phyloP scores from a whole-genome alignment of 2,888 invertebrate species.

The Xylophagus ater region DNA sequence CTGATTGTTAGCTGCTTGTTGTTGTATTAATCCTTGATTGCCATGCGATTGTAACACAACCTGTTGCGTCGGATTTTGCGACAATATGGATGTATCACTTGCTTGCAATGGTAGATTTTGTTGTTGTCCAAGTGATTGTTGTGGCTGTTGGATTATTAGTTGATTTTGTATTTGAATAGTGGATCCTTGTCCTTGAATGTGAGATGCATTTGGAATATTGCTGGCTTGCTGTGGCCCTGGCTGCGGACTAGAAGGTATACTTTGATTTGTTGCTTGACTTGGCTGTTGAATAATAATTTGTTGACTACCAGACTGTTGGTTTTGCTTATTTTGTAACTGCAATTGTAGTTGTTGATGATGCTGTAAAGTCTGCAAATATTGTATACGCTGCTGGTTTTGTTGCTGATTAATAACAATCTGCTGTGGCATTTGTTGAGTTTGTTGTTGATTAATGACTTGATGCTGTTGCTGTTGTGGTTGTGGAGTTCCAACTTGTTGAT shows the following conservation, averaged over 20 bases:
- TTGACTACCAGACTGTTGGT: constrained; percentile 20
- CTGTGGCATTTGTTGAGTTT: constrained; percentile 25
- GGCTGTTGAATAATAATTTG: constrained; percentile 23
- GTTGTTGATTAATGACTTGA: no score
- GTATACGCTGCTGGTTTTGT: constrained; percentile 22
- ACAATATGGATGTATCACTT: constrained; percentile 6
- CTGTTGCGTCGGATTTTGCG: background rate
- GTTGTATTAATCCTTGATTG: background rate
- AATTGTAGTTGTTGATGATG: constrained; percentile 29
- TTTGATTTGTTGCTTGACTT: no score
- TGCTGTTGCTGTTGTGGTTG: constrained; percentile 32
- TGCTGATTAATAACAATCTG: constrained; percentile 21
- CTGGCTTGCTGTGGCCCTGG: constrained; percentile 13
- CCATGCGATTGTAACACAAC: constrained; percentile 36
- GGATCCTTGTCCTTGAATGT: constrained; percentile 14
- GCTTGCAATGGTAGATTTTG: constrained; percentile 42
- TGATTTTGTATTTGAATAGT: constrained; percentile 39
- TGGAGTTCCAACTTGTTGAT: constrained; percentile 37
- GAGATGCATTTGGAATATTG: constrained; percentile 5
- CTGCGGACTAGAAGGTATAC: constrained; percentile 15
- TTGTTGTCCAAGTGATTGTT: constrained; percentile 37
- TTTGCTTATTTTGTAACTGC: constrained; percentile 19
- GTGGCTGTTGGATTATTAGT: constrained; percentile 43
- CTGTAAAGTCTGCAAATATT: constrained; percentile 7
- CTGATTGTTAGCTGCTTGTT: no score